Conservation (phyloP, 2,113 vertebrate genomes). For the Nothobranchius kuhntae region DNA sequence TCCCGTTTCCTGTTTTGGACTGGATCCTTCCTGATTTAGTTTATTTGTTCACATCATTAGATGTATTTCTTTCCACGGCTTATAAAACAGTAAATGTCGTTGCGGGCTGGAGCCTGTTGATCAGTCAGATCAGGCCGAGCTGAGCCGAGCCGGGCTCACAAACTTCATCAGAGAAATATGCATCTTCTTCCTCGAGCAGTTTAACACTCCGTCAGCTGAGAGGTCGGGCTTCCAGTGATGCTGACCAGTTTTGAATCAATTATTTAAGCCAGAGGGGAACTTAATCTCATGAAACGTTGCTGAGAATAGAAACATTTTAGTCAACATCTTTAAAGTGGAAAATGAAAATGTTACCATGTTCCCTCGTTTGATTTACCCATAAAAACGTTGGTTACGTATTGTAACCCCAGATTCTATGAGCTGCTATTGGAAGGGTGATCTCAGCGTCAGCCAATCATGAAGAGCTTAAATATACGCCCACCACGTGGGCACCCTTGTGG, state of each 20-base stretch:
- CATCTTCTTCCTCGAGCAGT: background rate
- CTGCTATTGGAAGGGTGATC: too few species aligned
- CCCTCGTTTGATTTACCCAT: too few species aligned
- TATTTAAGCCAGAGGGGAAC: background rate
- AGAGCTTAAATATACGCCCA: too few species aligned
- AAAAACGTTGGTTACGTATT: too few species aligned
- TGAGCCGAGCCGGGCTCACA: background rate
- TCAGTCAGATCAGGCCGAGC: background rate
- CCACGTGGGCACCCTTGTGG: too few species aligned
- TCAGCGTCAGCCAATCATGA: too few species aligned
- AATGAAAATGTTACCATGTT: too few species aligned
- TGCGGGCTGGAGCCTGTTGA: background rate
- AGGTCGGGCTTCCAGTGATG: background rate
- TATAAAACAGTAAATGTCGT: background rate
- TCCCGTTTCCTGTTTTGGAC: background rate
- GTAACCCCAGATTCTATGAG: too few species aligned
- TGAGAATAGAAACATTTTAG: too few species aligned
- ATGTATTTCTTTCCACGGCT: background rate
- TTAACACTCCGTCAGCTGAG: background rate
- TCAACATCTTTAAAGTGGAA: too few species aligned
- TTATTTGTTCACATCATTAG: background rate
- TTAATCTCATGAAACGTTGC: background rate
- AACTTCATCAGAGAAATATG: conserved; percentile 8
- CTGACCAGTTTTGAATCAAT: background rate
- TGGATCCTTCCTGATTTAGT: background rate